Conservation (phyloP, 2,797 vertebrate genomes). For the Gambusia yucatana region DNA sequence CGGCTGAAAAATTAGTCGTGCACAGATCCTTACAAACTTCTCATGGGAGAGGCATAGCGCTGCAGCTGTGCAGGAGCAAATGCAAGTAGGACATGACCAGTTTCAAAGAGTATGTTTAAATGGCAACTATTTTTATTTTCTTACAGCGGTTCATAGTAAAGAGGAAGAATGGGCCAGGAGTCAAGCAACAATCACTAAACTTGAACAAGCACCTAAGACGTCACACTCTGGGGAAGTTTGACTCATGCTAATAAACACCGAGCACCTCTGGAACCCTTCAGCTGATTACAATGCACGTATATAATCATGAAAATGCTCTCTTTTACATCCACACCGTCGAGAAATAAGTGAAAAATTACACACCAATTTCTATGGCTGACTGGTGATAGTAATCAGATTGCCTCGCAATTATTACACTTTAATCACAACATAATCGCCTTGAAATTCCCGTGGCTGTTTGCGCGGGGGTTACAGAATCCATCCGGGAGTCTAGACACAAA, state of each 20-base stretch:
- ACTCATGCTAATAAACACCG: conserved; percentile 14
- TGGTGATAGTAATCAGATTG: conserved; percentile 61
- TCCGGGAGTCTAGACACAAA: conserved; percentile 1
- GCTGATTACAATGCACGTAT: conserved; percentile 28
- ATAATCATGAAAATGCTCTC: not conserved
- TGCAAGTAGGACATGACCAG: conserved; percentile 55
- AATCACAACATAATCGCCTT: conserved; percentile 66
- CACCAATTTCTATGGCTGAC: conserved; percentile 60
- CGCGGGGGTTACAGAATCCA: conserved; percentile 11
- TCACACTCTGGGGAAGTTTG: not conserved
- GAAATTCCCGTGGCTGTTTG: conserved; percentile 50
- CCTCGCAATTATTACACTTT: conserved; percentile 64
- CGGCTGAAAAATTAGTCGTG: conserved; percentile 55
- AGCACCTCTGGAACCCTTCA: conserved; percentile 18
- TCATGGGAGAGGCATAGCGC: conserved; percentile 42
- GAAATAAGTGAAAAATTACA: conserved; percentile 53
- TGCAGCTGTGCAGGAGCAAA: conserved; percentile 53
- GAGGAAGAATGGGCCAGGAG: not conserved
- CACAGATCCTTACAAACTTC: conserved; percentile 38
- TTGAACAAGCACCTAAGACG: not conserved
- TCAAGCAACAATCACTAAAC: conserved; percentile 7
- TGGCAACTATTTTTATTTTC: conserved; percentile 43
- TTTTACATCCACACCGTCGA: conserved; percentile 19
- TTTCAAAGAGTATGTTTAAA: conserved; percentile 32
- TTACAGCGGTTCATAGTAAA: conserved; percentile 11